phyloP scores from a whole-genome alignment of 2,113 vertebrate species.

The Gopherus flavomarginatus region DNA sequence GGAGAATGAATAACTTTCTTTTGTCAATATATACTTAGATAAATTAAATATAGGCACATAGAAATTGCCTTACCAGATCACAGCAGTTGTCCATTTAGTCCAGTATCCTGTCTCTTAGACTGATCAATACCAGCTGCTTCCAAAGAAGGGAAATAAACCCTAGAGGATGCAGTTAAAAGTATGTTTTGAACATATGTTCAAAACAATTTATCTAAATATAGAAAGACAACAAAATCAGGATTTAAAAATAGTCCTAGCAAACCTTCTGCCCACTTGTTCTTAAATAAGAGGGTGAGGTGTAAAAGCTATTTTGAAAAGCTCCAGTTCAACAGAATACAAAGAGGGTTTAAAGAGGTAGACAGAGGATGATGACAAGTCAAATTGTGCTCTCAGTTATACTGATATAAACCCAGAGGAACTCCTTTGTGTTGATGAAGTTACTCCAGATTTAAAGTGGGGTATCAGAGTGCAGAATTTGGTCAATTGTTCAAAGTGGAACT shows the following conservation, averaged over 20 bases:
- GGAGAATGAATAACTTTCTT: background rate
- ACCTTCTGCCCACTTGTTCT: background rate
- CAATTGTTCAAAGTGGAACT: background rate
- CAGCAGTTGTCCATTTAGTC: background rate
- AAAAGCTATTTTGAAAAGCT: background rate
- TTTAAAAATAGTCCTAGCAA: background rate
- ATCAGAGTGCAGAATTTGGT: background rate
- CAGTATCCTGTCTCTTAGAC: background rate
- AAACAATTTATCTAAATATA: background rate
- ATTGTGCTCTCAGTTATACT: background rate
- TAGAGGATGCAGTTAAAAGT: background rate
- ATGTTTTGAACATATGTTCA: background rate
- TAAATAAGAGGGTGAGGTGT: background rate
- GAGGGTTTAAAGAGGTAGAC: background rate
- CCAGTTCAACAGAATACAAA: background rate
- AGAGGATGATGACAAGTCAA: background rate
- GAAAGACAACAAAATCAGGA: background rate
- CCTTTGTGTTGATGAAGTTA: background rate
- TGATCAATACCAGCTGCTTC: background rate
- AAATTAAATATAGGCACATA: background rate
- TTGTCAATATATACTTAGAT: background rate
- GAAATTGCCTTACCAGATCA: no score
- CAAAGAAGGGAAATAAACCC: background rate
- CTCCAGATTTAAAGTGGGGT: background rate
- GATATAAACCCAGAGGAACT: background rate